Base-by-base conservation (phyloP, 2,888 invertebrate genomes). In the Tuta absoluta region DNA sequence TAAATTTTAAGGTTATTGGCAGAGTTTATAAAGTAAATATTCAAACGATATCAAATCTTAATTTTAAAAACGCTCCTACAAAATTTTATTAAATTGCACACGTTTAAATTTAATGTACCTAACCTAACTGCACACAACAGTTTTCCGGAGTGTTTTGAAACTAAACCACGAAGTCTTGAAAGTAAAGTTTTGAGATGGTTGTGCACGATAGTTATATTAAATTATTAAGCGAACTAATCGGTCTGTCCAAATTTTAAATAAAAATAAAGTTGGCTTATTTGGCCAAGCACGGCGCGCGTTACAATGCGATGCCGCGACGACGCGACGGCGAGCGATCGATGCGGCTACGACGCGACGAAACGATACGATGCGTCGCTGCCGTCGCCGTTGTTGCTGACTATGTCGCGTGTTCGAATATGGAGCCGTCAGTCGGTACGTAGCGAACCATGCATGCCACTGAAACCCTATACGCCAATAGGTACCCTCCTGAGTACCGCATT, bases 181-280 rank as follows among this genome's bases (percentile, higher is more conserved):
- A 56, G 17, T 48, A 33, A 82, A 84, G 80, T 80, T 84, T 82
- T 84, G 85, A 84, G 85, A 90, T 85, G 91, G 91, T 91, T 91
- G 91, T 91, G 91, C 91, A 90, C 89, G 85, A 85, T 91, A 91
- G 86, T 81, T 80, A 78, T 77, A 83, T 84, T 82, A 76, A 83
- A 84, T 82, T 84, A 80, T 81, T 74, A 82, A 77, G 75, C 70
- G 71, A 78, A 79, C 73, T 80, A 84, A 86, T 83, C 78, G 83
- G 83, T 88, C 88, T 88, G 89, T 89, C 89, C 88, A 89, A 85
- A 75, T 1, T 57, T 21, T 78, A 73, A 53, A 51, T 33, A 59
- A 45, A 48, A 45, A n/a, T 59, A 41, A 21, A 28, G 64, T 75
- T 75, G 82, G 80, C 80, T 79, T 79, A 77, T 78, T 79, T 72